Evolutionary conservation across 2,888 invertebrate genomes (phyloP).

Genomic region (Ommatoiulus sabulosus): DNA sequence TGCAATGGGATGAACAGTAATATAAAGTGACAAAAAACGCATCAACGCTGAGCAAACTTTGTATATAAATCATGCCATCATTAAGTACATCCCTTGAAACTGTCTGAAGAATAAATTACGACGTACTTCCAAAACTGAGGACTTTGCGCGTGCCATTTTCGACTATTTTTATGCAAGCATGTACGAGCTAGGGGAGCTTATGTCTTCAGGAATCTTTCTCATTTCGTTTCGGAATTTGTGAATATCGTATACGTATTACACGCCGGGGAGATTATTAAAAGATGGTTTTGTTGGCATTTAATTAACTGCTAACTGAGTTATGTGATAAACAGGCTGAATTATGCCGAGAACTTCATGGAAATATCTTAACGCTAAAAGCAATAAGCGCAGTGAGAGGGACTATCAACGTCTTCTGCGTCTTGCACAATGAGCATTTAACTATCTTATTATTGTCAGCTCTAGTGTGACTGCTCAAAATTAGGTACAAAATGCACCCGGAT

Average conservation of each 20-base stretch:
- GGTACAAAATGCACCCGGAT: constrained; percentile 47
- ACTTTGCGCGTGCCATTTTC: neutral
- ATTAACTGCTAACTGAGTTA: constrained; percentile 54
- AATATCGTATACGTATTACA: constrained; percentile 45
- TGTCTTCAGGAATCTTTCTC: constrained; percentile 52
- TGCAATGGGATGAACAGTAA: neutral
- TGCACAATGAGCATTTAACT: constrained; percentile 52
- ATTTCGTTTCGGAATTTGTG: constrained; percentile 52
- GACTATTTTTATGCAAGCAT: neutral
- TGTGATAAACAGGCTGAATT: constrained; percentile 51
- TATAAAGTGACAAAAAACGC: constrained; percentile 4
- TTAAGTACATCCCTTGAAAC: constrained; percentile 48
- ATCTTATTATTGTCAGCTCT: constrained; percentile 49
- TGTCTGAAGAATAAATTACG: constrained; percentile 50
- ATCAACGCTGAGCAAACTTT: neutral
- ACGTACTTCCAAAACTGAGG: constrained; percentile 24
- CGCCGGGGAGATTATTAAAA: constrained; percentile 53
- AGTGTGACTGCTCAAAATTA: constrained; percentile 38
- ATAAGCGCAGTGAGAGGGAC: constrained; percentile 37
- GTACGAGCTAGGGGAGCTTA: neutral
- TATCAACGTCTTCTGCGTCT: constrained; percentile 7
- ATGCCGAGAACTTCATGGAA: constrained; percentile 50
- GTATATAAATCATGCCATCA: constrained; percentile 47
- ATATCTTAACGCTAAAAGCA: constrained; percentile 49
- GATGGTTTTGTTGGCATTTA: constrained; percentile 54